A percentile compares a stretch with the other conserved stretches of the same genome.
phyloP scores from a whole-genome alignment of 2,888 invertebrate species.

The Platycheirus rosarum region DNA sequence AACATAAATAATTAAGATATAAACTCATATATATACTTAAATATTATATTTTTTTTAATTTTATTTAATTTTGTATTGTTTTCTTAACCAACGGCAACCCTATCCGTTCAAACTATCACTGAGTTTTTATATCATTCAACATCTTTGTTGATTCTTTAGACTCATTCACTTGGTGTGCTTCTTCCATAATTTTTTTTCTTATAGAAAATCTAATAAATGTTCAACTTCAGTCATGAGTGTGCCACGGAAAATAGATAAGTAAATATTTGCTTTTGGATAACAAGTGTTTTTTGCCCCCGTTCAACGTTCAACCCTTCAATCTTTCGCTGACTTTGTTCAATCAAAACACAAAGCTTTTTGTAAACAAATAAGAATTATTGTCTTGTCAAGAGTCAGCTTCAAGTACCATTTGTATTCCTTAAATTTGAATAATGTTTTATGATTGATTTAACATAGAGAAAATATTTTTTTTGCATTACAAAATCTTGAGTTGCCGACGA shows the following conservation, averaged over 20 bases:
- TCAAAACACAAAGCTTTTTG: slow-evolving; percentile 13
- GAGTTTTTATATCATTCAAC: not conserved
- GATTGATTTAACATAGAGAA: slow-evolving; percentile 9
- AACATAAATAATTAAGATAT: too few species aligned
- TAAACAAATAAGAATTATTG: not conserved
- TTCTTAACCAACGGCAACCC: slow-evolving; percentile 8
- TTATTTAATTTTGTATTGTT: too few species aligned
- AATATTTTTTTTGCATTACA: too few species aligned
- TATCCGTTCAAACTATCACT: not conserved
- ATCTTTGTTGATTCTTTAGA: not conserved
- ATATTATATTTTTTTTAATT: too few species aligned
- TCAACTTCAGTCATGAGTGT: not conserved
- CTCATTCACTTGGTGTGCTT: not conserved
- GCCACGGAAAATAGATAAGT: slow-evolving; percentile 33
- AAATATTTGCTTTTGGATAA: slow-evolving; percentile 30
- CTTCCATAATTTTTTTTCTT: not conserved
- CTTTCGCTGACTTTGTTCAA: not conserved
- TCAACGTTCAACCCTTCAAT: too few species aligned
- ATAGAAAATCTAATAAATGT: slow-evolving; percentile 39
- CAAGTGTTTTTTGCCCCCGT: too few species aligned
- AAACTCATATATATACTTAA: too few species aligned
- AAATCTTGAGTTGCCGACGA: too few species aligned
- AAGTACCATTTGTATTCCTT: not conserved
- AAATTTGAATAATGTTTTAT: too few species aligned
- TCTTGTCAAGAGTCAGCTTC: not conserved